Evolutionary conservation across 2,113 vertebrate genomes (phyloP), one percentile per base, ranked within the genome.

Genomic region (Cygnus buccinator): DNA sequence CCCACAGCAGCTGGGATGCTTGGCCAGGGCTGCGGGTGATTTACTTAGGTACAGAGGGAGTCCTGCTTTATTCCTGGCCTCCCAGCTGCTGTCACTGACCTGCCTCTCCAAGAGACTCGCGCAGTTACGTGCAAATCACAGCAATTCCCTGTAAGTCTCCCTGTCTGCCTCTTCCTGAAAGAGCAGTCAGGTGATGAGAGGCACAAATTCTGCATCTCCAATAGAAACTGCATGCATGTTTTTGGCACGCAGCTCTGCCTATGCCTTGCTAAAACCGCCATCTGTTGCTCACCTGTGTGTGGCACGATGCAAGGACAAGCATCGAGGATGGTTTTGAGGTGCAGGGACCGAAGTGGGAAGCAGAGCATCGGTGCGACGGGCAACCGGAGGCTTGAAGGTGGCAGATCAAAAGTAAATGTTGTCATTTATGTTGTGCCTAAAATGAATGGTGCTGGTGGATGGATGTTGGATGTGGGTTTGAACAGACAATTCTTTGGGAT

Each of bases 211-310:
- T 22, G 22, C n/a, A 5, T 31, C 65, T 76, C 23, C 25, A n/a
- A n/a, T 14, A 62, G 52, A 39, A 75, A 6, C 6, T 15, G 20
- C 4, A 3, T 14, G 7, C 1, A 0, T 0, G 0, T 3, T 66
- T 83, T 77, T 80, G 76, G 5, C 7, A 1, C 13, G 46, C 15
- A 44, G 13, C 26, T 71, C n/a, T 39, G 5, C 29, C 26, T 65
- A 39, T 50, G 59, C 70, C 9, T 5, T 39, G 58, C 25, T 43
- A 23, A 94, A 86, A 13, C 26, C 19, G 44, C 18, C 0, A 0
- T 8, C 37, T 74, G 14, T 16, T 61, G 20, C 15, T 67, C 12
- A 33, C 20, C 29, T 11, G 1, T 2, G 0, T 4, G 25, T 19
- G 25, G 21, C 16, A 10, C 0, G 3, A 35, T 13, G 15, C 10